A percentile compares a stretch with the other conserved stretches of the same genome.
These are phyloP conservation scores for Eulemur mongoz DNA, from an alignment of 2,797 vertebrate species.

Conservation along the genomic window DNA sequence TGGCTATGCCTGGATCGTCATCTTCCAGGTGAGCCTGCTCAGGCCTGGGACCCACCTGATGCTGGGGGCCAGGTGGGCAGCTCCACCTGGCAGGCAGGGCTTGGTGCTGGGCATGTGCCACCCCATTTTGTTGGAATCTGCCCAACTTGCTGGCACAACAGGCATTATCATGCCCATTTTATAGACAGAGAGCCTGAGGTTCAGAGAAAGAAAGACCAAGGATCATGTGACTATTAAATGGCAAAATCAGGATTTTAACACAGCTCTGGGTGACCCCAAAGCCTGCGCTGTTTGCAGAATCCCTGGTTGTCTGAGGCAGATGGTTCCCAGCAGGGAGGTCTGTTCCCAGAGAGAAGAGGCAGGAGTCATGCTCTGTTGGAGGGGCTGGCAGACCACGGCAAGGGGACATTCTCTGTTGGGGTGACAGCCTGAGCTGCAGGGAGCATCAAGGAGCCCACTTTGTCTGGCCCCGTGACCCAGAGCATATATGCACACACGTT, in stretches of 20 bases:
- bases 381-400: background rate
- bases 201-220: background rate
- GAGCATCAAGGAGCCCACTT: background rate
- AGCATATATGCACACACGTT: rapidly evolving
- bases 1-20: slow-evolving; percentile 98
- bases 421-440: background rate
- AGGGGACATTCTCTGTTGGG: background rate
- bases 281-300: background rate
- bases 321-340: background rate
- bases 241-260: background rate
- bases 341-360: background rate
- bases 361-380: background rate
- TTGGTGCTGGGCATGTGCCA: background rate
- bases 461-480: background rate
- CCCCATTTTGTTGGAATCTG: background rate
- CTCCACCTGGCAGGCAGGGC: background rate
- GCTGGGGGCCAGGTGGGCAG: background rate
- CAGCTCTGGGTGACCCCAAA: background rate
- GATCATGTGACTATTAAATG: too few relatives aligned
- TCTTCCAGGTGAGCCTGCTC: slow-evolving; percentile 92
- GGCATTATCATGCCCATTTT: background rate
- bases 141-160: rapidly evolving
- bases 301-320: background rate
- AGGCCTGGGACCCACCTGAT: rapidly evolving
- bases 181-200: background rate